Evolutionary conservation across 2,113 vertebrate species (phyloP).

Genomic region (Mustela lutreola): DNA sequence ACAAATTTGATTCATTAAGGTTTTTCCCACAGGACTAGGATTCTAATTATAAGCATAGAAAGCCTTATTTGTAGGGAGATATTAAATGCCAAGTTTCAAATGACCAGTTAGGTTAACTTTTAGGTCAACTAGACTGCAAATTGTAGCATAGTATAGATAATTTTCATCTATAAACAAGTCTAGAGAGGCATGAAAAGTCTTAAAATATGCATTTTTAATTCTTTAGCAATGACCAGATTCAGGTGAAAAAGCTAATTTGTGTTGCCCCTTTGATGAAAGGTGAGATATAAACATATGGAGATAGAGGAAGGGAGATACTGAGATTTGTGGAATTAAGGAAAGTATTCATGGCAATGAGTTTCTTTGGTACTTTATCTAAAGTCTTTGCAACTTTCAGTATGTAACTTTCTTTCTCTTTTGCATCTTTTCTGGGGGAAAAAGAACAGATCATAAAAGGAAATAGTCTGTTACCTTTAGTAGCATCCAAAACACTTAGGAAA

Average conservation of each 20-base stretch:
- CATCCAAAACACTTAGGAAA: no score
- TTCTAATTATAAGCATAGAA: neutral
- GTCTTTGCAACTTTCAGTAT: no score
- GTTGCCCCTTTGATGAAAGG: neutral
- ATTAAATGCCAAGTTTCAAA: neutral
- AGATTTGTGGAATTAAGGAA: neutral
- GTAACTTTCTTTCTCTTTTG: no score
- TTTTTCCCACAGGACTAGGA: neutral
- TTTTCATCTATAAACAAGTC: neutral
- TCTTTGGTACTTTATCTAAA: no score
- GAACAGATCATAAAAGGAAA: no score
- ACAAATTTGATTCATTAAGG: neutral
- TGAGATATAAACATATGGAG: neutral
- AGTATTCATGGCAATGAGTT: no score
- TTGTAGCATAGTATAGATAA: neutral
- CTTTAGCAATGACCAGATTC: neutral
- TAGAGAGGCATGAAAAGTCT: neutral
- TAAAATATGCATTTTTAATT: neutral
- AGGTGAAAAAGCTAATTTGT: neutral
- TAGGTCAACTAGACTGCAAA: neutral
- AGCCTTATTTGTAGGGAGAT: neutral
- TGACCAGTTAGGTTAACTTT: neutral
- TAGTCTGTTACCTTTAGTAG: no score
- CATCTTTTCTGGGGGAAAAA: no score
- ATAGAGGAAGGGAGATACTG: neutral